Conservation (phyloP, 2,113 vertebrate genomes). For the Caloenas nicobarica region DNA sequence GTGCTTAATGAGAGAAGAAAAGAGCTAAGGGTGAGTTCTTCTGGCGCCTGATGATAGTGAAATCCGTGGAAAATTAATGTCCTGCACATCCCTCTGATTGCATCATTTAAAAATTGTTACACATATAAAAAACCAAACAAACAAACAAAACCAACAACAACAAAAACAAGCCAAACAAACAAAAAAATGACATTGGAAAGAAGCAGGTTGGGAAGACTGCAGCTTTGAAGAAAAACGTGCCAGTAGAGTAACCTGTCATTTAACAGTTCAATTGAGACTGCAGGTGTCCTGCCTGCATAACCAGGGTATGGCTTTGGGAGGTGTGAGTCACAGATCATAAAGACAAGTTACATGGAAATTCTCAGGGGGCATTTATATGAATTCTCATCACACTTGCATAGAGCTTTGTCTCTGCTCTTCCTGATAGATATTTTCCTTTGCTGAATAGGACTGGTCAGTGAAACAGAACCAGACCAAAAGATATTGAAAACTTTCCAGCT, state of each 20-base stretch:
- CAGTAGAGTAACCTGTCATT: not conserved
- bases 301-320: not conserved
- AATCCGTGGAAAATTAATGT: not conserved
- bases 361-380: not conserved
- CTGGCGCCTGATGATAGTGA: not conserved
- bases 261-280: not conserved
- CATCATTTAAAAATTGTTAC: not conserved
- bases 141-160: too few relatives aligned
- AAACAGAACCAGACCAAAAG: not conserved
- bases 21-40: not conserved
- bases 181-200: not conserved
- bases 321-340: not conserved
- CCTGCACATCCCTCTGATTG: too few relatives aligned
- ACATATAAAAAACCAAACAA: not conserved
- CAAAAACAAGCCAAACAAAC: too few relatives aligned
- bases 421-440: not conserved
- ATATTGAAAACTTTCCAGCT: not conserved
- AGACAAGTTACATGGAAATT: not conserved
- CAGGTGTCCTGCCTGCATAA: not conserved
- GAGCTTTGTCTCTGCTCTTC: not conserved
- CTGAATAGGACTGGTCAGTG: not conserved
- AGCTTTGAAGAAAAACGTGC: not conserved
- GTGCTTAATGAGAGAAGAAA: not conserved
- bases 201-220: not conserved
- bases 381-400: rapidly evolving